Percentiles rank a stretch among this genome's conserved stretches.
Evolutionary conservation across 2,797 vertebrate genomes (phyloP).

Genomic region (Leucoraja ocellata): DNA sequence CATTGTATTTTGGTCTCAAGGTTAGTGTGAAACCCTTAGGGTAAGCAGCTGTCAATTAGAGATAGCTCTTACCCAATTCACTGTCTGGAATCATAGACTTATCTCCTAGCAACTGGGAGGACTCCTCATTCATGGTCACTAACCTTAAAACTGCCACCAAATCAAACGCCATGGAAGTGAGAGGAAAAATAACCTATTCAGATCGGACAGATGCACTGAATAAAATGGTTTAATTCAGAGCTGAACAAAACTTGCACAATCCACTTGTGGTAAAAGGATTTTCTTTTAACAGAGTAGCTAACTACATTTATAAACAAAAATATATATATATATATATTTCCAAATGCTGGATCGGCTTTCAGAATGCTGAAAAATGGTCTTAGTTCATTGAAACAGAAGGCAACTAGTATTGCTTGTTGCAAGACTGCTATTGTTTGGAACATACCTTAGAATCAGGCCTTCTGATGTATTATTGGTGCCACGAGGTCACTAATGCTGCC

Average conservation of each 20-base stretch:
- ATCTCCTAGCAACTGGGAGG: slow-evolving; percentile 85
- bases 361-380: slow-evolving; percentile 3
- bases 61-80: slow-evolving; percentile 74
- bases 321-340: slow-evolving; percentile 25
- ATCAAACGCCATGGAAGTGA: slow-evolving; percentile 61
- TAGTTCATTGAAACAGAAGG: not conserved
- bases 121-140: slow-evolving; percentile 69
- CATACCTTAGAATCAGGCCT: not conserved
- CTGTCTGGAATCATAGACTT: slow-evolving; percentile 73
- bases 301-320: slow-evolving; percentile 5
- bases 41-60: slow-evolving; percentile 98
- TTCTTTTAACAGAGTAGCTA: not conserved
- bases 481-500: not conserved
- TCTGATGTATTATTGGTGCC: slow-evolving; percentile 5
- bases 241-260: not conserved
- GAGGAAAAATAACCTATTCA: slow-evolving; percentile 56
- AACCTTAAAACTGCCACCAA: slow-evolving; percentile 54
- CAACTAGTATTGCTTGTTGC: not conserved
- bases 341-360: not conserved
- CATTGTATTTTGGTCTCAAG: slow-evolving; percentile 81
- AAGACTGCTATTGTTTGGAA: slow-evolving; percentile 19
- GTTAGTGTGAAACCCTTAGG: slow-evolving; percentile 90
- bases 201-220: slow-evolving; percentile 54
- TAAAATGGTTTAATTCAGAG: not conserved
- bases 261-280: not conserved